Conservation (phyloP, 2,797 vertebrate species). For the Poeciliopsis infans region DNA sequence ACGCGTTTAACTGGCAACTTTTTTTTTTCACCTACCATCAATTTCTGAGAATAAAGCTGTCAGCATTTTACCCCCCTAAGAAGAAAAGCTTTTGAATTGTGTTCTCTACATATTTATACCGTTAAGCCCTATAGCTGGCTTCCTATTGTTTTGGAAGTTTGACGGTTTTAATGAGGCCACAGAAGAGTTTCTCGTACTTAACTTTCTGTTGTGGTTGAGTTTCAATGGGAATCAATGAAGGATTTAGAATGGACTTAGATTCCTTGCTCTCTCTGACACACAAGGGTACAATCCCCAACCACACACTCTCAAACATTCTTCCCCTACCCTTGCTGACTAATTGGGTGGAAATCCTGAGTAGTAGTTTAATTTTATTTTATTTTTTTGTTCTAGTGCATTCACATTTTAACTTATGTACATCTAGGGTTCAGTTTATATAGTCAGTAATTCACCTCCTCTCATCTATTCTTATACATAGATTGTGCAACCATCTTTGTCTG, state of each 20-base stretch:
- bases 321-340: conserved; percentile 61
- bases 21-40: conserved; percentile 49
- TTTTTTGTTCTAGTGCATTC: conserved; percentile 14
- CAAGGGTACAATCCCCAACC: conserved; percentile 14
- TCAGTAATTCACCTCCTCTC: conserved; percentile 48
- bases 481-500: conserved; percentile 27
- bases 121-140: conserved; percentile 28
- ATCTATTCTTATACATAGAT: conserved; percentile 38
- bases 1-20: conserved; percentile 55
- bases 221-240: conserved; percentile 70
- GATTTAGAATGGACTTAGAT: conserved; percentile 65
- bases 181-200: conserved; percentile 70
- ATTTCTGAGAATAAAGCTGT: conserved; percentile 71
- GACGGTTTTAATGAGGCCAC: conserved; percentile 70
- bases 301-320: conserved; percentile 20
- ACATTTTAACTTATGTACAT: background rate
- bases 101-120: conserved; percentile 44
- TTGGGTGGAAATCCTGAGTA: conserved; percentile 61
- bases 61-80: conserved; percentile 37
- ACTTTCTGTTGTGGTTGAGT: conserved; percentile 64
- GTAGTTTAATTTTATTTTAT: conserved; percentile 23
- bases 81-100: conserved; percentile 41
- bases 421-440: conserved; percentile 15
- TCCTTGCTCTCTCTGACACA: conserved; percentile 49
- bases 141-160: conserved; percentile 56